A percentile compares a stretch with the other conserved stretches of the same genome.
These are phyloP conservation scores for Artemia franciscana DNA, from an alignment of 1,140 invertebrate genomes.

Conservation along the genomic window DNA sequence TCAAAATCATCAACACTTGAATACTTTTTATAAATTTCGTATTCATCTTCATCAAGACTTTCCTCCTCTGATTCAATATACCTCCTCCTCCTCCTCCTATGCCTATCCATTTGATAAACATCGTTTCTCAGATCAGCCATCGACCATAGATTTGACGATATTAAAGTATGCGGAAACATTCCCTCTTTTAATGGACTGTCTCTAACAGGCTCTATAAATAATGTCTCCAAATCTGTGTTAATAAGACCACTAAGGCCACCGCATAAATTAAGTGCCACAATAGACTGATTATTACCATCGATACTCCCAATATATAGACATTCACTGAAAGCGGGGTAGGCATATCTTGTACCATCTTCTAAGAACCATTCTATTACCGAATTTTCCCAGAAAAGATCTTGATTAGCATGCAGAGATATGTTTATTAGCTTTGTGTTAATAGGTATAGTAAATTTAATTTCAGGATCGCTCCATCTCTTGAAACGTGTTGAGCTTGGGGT, in stretches of 20 bases:
- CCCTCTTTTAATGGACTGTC: not conserved
- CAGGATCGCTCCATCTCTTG: too few species aligned
- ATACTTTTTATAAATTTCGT: not conserved
- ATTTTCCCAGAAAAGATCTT: not conserved
- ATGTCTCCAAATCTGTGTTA: not conserved
- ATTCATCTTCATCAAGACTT: not conserved
- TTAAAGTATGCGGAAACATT: not conserved
- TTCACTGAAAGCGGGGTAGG: not conserved
- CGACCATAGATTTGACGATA: not conserved
- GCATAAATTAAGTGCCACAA: not conserved
- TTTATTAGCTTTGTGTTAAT: too few species aligned
- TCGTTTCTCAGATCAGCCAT: not conserved
- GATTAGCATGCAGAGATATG: too few species aligned
- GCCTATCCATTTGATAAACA: not conserved
- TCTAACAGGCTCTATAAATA: not conserved
- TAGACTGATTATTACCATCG: not conserved
- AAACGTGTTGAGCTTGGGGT: too few species aligned
- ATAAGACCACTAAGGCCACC: not conserved
- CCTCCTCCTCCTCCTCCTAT: not conserved
- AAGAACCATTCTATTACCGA: not conserved
- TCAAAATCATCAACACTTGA: not conserved
- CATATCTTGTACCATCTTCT: not conserved
- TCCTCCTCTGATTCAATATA: not conserved
- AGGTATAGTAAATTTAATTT: too few species aligned
- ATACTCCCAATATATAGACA: not conserved